Base-by-base conservation (phyloP, 2,888 invertebrate species). In the Andrena haemorrhoa region DNA sequence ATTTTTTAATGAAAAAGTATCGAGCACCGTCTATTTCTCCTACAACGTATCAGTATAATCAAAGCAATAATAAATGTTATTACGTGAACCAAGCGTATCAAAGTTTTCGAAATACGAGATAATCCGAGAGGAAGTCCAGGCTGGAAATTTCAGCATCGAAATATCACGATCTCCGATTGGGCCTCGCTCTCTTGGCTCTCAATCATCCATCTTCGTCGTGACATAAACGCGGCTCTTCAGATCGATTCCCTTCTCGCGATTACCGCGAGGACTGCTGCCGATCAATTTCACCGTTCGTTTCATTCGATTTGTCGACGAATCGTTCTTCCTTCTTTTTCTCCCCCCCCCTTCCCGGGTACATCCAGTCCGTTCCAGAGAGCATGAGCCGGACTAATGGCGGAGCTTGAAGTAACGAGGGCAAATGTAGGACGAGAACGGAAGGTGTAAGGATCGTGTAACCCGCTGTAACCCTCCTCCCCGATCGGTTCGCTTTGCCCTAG, bases 361-460 rank as follows among this genome's bases (percentile, higher is more conserved):
- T 81, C 12, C 29, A 20, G 72, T 69, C 49, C 7, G 8, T 82
- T 65, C 20, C 41, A 29, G 4, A 49, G 20, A 26, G 4, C 23
- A 35, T 20, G 26, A 79, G 53, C 20, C n/a, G 35, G 60, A 12
- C 12, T 29, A 56, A 31, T 56, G 65, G 51, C 51, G 33, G 12
- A 10, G 23, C 53, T 68, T 12, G 23, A 1, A 8, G 70, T 75
- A 81, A 86, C 49, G 74, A 84, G 87, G 84, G 64, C 69, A 71
- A 80, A 65, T 58, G 66, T 78, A 47, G 65, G 35, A 85, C 69
- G 74, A 74, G 75, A 58, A 73, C 64, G 20, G 64, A 73, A 66
- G 76, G 61, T 64, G 68, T 26, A 56, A 70, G 66, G 60, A 87
- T 76, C 77, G 71, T 73, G 86, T 84, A 86, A 81, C 47, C 33